A percentile compares a stretch with the other conserved stretches of the same genome.
phyloP scores from a whole-genome alignment of 2,888 invertebrate genomes.

The Allygus modestus region DNA sequence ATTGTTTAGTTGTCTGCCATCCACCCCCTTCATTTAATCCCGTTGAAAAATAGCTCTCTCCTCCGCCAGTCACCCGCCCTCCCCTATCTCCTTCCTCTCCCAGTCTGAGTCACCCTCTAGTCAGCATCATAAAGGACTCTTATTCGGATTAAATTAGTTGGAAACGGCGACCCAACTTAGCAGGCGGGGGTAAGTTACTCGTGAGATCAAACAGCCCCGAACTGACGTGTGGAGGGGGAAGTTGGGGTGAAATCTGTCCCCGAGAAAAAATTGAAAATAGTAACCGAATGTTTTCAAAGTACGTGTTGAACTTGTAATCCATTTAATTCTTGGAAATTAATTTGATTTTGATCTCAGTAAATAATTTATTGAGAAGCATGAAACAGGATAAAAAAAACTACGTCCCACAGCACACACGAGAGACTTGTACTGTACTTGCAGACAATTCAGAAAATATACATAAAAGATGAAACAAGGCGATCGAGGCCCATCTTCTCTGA shows the following conservation, averaged over 20 bases:
- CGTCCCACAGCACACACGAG: too few species aligned
- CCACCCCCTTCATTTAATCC: background rate
- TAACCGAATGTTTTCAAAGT: too few species aligned
- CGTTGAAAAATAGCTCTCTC: constrained; percentile 24
- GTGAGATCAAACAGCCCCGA: background rate
- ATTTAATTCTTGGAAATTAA: too few species aligned
- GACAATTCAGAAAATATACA: too few species aligned
- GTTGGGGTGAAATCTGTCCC: background rate
- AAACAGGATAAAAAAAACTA: too few species aligned
- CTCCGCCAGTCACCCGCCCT: background rate
- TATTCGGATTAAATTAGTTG: constrained; percentile 42
- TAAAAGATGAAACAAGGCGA: too few species aligned
- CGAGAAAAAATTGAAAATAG: background rate
- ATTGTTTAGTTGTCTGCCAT: constrained; percentile 15
- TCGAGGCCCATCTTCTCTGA: too few species aligned
- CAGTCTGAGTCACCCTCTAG: constrained; percentile 13
- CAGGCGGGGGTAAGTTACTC: background rate
- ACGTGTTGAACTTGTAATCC: too few species aligned
- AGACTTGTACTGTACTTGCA: too few species aligned
- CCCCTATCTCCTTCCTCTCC: background rate
- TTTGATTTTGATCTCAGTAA: too few species aligned
- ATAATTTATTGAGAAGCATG: too few species aligned
- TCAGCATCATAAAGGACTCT: constrained; percentile 9
- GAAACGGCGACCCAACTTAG: background rate
- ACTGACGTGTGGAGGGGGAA: background rate